phyloP scores from a whole-genome alignment of 2,797 vertebrate species.

The Coregonus ussuriensis region DNA sequence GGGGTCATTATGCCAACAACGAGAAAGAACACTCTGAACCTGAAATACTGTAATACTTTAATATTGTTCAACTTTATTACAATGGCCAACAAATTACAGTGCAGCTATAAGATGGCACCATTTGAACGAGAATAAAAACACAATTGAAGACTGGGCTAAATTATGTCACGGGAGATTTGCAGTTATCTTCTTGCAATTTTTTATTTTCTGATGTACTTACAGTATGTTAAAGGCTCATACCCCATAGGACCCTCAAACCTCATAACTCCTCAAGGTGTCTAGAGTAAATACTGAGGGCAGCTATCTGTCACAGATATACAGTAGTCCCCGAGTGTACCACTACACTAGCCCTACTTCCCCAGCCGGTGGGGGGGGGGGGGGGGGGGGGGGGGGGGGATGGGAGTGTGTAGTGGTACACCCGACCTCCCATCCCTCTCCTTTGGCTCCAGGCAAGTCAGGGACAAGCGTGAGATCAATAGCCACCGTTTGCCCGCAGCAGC shows the following conservation, averaged over 20 bases:
- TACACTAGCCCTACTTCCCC: no score
- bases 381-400: no score
- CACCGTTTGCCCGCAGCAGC: slow-evolving; percentile 76
- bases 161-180: background rate
- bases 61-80: background rate
- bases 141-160: background rate
- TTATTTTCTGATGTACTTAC: background rate
- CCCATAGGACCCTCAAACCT: background rate
- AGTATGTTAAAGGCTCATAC: background rate
- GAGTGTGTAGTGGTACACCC: slow-evolving; percentile 25
- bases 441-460: slow-evolving; percentile 68
- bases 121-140: background rate
- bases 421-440: slow-evolving; percentile 31
- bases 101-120: background rate
- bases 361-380: slow-evolving; percentile 26
- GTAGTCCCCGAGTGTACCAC: background rate
- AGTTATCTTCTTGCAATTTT: background rate
- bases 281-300: slow-evolving; percentile 7
- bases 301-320: slow-evolving; percentile 13
- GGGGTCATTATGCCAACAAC: slow-evolving; percentile 3
- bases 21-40: slow-evolving; percentile 1
- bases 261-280: slow-evolving; percentile 11
- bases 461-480: slow-evolving; percentile 82
- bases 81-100: slow-evolving; percentile 3
- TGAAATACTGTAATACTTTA: background rate